Conservation (phyloP, 2,888 invertebrate species). For the Nasonovia ribisnigri region DNA sequence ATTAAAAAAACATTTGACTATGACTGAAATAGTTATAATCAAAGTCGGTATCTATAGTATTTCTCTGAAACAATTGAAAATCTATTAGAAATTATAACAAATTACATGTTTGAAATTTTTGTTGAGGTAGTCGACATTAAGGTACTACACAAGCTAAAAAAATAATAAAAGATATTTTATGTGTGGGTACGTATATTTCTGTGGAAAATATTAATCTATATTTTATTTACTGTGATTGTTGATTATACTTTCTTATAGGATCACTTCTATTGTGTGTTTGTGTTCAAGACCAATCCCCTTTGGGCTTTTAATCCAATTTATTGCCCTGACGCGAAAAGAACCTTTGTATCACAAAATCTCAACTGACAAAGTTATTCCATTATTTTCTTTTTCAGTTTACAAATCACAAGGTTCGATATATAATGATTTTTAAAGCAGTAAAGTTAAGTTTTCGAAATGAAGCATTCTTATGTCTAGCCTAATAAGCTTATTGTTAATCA, state of each 20-base stretch:
- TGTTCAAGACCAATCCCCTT: slow-evolving; percentile 12
- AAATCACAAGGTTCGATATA: neutral
- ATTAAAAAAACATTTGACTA: neutral
- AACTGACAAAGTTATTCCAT: neutral
- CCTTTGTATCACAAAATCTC: neutral
- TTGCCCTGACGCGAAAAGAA: neutral
- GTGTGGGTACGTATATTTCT: neutral
- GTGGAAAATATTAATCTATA: neutral
- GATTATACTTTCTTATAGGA: neutral
- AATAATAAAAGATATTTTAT: neutral
- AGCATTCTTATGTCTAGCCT: neutral
- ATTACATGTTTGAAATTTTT: neutral
- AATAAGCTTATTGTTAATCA: neutral
- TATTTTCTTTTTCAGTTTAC: slow-evolving; percentile 16
- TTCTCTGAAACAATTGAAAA: neutral
- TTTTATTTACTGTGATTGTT: neutral
- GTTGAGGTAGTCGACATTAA: neutral
- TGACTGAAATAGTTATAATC: neutral
- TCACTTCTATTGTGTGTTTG: neutral
- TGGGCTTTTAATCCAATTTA: slow-evolving; percentile 35
- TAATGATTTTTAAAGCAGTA: neutral
- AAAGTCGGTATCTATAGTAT: neutral
- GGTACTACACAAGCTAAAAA: neutral
- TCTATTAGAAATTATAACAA: neutral
- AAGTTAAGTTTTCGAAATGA: neutral